Conservation (phyloP, 1,140 invertebrate genomes). For the Zaprionus camerounensis region DNA sequence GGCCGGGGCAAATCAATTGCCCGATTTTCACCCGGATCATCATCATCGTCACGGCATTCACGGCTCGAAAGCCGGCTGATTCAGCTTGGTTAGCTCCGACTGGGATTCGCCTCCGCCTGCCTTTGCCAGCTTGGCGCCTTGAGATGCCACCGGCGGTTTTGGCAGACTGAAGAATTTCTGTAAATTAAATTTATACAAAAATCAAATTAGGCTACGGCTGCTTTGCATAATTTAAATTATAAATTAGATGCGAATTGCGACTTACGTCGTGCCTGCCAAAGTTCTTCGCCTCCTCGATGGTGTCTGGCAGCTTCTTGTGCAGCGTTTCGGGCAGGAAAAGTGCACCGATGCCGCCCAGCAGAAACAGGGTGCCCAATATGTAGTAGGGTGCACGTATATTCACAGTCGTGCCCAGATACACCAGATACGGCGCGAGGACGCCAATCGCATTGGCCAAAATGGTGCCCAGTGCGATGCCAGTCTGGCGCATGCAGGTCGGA, state of each 20-base stretch:
- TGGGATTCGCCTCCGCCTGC: constrained; percentile 21
- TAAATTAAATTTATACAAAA: constrained; percentile 79
- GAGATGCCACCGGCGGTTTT: constrained; percentile 63
- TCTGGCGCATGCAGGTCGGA: constrained; percentile 88
- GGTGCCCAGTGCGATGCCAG: constrained; percentile 87
- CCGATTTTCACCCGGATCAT: constrained; percentile 22
- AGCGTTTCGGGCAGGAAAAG: constrained; percentile 90
- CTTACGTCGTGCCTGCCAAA: constrained; percentile 87
- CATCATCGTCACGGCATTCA: constrained; percentile 42
- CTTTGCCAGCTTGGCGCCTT: constrained; percentile 38
- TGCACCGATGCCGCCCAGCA: constrained; percentile 86
- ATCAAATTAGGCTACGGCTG: constrained; percentile 81
- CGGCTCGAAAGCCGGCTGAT: constrained; percentile 60
- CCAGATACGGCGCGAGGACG: constrained; percentile 89
- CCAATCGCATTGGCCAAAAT: constrained; percentile 86
- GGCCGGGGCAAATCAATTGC: constrained; percentile 46
- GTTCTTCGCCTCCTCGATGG: constrained; percentile 88
- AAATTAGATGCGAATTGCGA: constrained; percentile 60
- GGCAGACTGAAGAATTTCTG: constrained; percentile 84
- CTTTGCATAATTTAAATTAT: constrained; percentile 83
- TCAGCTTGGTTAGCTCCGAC: constrained; percentile 72
- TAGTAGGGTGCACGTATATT: constrained; percentile 86
- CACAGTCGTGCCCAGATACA: constrained; percentile 86
- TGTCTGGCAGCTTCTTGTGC: constrained; percentile 89
- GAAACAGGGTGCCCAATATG: constrained; percentile 85